Percentiles rank a stretch among this genome's conserved stretches.
Conservation (phyloP, 1,140 invertebrate genomes). For the Lasioglossum baleicum region DNA sequence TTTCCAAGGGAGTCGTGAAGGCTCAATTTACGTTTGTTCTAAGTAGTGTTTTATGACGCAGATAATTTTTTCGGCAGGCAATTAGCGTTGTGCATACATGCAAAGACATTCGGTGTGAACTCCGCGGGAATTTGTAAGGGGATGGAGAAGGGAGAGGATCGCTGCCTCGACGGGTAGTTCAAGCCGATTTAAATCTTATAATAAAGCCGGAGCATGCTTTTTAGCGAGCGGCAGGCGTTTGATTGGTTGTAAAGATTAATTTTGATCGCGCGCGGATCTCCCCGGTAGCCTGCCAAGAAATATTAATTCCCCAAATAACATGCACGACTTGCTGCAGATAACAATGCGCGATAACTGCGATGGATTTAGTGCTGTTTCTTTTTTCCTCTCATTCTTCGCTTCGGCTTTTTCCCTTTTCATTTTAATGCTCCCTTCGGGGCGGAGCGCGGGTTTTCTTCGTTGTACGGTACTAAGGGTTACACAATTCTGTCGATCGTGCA, state of each 20-base stretch:
- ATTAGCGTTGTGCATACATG: slow-evolving; percentile 10
- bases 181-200: slow-evolving; percentile 25
- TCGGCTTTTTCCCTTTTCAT: too few species aligned
- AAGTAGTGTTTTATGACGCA: slow-evolving; percentile 1
- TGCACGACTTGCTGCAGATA: slow-evolving; percentile 27
- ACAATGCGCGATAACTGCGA: slow-evolving; percentile 7
- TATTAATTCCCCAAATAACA: slow-evolving; percentile 40
- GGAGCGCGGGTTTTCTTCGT: not conserved
- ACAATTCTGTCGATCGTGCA: slow-evolving; percentile 4
- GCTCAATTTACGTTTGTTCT: slow-evolving; percentile 17
- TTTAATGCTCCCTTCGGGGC: slow-evolving; percentile 7
- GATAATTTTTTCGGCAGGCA: slow-evolving; percentile 22
- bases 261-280: slow-evolving; percentile 30
- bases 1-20: not conserved
- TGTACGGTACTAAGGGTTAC: not conserved
- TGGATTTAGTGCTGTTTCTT: slow-evolving; percentile 27
- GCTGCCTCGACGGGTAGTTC: not conserved
- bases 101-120: not conserved
- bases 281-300: slow-evolving; percentile 18
- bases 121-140: too few species aligned
- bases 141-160: not conserved
- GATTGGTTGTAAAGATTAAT: slow-evolving; percentile 56
- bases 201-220: slow-evolving; percentile 21
- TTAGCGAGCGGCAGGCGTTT: slow-evolving; percentile 21
- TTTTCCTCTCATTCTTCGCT: too few species aligned